Percentiles rank a stretch among this genome's conserved stretches.
Conservation (phyloP, 2,113 vertebrate genomes). For the Condylura cristata region DNA sequence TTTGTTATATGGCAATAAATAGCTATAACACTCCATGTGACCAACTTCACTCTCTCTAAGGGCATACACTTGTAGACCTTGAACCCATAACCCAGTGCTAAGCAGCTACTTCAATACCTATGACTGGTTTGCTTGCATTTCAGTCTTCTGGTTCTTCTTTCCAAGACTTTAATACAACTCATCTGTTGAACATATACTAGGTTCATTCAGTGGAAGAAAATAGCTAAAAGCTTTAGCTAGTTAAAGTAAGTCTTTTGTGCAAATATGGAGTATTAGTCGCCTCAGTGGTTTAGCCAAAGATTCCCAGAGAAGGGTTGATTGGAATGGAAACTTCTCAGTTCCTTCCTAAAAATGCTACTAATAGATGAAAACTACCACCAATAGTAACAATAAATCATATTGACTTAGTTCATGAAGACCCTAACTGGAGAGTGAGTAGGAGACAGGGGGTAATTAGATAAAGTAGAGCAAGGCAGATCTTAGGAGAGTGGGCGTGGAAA, state of each 20-base stretch:
- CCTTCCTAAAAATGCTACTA: not conserved
- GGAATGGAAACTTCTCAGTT: not conserved
- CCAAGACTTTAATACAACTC: not conserved
- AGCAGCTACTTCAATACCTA: not conserved
- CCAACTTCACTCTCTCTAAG: not conserved
- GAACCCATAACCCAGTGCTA: not conserved
- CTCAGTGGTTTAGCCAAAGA: not conserved
- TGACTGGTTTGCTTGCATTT: not conserved
- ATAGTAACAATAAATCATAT: not conserved
- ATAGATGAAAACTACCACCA: not conserved
- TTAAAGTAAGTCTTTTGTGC: not conserved
- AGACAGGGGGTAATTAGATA: not conserved
- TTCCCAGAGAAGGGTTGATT: slow-evolving; percentile 21
- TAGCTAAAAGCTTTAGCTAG: not conserved
- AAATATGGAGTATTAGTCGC: not conserved
- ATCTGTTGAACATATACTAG: not conserved
- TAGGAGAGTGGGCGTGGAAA: not conserved
- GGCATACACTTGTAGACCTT: not conserved
- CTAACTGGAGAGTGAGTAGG: not conserved
- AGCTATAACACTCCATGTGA: not conserved
- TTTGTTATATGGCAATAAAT: not conserved
- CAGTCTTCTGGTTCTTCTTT: not conserved
- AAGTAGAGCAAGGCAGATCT: not conserved
- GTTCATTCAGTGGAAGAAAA: slow-evolving; percentile 15
- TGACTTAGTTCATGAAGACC: not conserved